Conservation (phyloP, 2,113 vertebrate species). For the Hippolais icterina region DNA sequence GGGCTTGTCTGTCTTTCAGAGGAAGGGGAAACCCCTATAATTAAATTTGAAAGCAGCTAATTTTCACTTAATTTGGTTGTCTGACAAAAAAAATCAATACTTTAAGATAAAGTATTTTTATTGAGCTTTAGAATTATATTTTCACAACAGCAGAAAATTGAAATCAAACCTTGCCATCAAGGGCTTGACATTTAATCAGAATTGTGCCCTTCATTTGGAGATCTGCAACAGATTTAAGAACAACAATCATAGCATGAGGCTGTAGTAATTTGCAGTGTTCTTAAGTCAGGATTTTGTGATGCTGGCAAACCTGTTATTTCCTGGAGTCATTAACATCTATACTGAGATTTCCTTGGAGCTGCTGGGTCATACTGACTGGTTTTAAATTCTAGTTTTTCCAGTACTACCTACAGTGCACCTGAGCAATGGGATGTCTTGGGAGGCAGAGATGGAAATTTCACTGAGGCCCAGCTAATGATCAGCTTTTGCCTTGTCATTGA, state of each 20-base stretch:
- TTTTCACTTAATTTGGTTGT: not conserved
- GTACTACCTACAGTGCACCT: not conserved
- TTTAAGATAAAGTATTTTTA: not conserved
- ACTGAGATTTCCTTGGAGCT: not conserved
- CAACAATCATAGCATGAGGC: not conserved
- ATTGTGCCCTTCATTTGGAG: not conserved
- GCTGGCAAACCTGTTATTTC: constrained; percentile 15
- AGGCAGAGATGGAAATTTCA: not conserved
- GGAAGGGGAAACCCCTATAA: not conserved
- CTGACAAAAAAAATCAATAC: not conserved
- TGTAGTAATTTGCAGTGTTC: constrained; percentile 2
- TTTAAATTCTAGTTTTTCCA: not conserved
- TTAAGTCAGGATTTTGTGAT: not conserved
- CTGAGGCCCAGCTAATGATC: not conserved
- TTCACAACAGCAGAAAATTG: not conserved
- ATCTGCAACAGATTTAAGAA: not conserved
- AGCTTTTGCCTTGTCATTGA: not conserved
- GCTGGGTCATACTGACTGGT: not conserved
- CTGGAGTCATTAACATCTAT: not conserved
- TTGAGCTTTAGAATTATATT: not conserved
- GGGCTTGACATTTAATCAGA: not conserved
- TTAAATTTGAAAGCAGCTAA: constrained; percentile 2
- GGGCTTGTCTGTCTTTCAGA: not conserved
- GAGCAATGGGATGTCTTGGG: not conserved
- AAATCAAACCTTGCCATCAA: constrained; percentile 8